Conservation (phyloP, 2,113 vertebrate species). For the Podarcis cretensis region DNA sequence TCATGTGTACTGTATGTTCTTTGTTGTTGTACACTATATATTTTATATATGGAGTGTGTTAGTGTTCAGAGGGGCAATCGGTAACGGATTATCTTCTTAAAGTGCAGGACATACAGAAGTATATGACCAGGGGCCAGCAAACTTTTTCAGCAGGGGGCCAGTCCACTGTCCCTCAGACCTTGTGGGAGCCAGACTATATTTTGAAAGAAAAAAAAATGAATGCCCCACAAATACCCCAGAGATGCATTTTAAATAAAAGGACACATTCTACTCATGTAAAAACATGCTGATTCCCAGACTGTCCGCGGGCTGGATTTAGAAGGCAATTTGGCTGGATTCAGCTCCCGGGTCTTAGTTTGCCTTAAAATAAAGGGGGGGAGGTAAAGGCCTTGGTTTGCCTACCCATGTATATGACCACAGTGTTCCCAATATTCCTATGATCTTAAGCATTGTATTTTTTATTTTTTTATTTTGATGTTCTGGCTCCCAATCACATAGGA, state of each 20-base stretch:
- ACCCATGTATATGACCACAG: not conserved
- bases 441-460: not conserved
- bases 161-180: too few relatives aligned
- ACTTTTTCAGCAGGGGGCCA: too few relatives aligned
- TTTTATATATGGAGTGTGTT: not conserved
- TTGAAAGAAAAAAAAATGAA: too few relatives aligned
- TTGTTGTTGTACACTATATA: not conserved
- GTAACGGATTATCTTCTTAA: not conserved
- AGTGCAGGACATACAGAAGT: not conserved
- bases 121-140: not conserved
- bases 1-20: not conserved
- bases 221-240: too few relatives aligned
- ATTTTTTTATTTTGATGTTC: not conserved
- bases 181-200: too few relatives aligned
- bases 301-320: accelerated
- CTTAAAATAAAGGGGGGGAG: too few relatives aligned
- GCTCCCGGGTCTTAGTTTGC: too few relatives aligned
- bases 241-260: too few relatives aligned
- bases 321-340: accelerated
- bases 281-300: too few relatives aligned
- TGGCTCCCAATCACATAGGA: not conserved
- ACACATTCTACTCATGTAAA: too few relatives aligned
- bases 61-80: not conserved
- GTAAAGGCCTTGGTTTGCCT: too few relatives aligned
- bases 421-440: not conserved